Evolutionary conservation across 1,140 invertebrate species (phyloP).

Genomic region (Ephestia elutella): DNA sequence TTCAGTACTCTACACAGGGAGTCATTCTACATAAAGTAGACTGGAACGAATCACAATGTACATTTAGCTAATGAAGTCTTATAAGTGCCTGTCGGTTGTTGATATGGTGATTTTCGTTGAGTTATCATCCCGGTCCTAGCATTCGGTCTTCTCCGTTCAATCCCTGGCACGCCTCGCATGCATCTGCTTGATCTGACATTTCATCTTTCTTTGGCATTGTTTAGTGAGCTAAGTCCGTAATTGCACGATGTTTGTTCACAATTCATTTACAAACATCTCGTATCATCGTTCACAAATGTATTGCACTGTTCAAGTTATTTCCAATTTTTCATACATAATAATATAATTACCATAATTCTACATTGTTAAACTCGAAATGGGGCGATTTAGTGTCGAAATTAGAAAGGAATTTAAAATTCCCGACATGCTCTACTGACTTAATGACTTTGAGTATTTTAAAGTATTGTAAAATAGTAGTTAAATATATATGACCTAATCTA

Average conservation of each 20-base stretch:
- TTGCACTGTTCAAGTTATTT: conserved; percentile 44
- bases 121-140: conserved; percentile 31
- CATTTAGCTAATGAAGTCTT: conserved; percentile 23
- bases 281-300: conserved; percentile 36
- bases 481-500: conserved; percentile 68
- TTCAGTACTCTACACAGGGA: conserved; percentile 46
- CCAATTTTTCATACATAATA: neutral
- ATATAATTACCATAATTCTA: conserved; percentile 4
- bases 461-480: conserved; percentile 33
- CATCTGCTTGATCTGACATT: conserved; percentile 28
- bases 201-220: conserved; percentile 70
- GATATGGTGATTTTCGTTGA: conserved; percentile 33
- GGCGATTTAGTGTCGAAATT: neutral
- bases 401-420: conserved; percentile 21
- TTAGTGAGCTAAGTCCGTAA: conserved; percentile 63
- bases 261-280: conserved; percentile 27
- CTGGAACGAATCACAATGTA: conserved; percentile 26
- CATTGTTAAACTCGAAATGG: neutral
- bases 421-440: conserved; percentile 26
- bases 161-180: conserved; percentile 35
- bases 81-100: conserved; percentile 16
- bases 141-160: conserved; percentile 36
- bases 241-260: conserved; percentile 35
- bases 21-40: conserved; percentile 37
- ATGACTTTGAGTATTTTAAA: conserved; percentile 56